Conservation (phyloP, 2,113 vertebrate species). For the Callospermophilus lateralis region DNA sequence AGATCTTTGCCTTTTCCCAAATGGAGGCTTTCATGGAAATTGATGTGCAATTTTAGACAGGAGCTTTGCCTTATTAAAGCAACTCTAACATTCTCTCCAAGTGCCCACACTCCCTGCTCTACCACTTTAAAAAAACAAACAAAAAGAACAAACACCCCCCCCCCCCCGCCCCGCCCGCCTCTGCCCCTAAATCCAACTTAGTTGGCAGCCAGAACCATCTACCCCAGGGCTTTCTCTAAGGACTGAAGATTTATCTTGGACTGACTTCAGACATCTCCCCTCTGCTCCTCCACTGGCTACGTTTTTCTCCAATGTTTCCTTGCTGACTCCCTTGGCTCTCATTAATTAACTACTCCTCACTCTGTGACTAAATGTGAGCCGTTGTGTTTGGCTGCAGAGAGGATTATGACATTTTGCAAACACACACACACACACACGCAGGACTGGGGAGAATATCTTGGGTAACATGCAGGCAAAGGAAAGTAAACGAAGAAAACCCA, state of each 20-base stretch:
- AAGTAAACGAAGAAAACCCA: background rate
- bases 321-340: constrained; percentile 46
- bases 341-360: constrained; percentile 60
- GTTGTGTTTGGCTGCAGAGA: background rate
- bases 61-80: constrained; percentile 19
- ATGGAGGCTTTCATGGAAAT: constrained; percentile 30
- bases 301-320: constrained; percentile 56
- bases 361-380: background rate
- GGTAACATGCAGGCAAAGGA: background rate
- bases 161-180: rapidly evolving
- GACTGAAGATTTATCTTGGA: constrained; percentile 56
- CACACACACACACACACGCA: background rate
- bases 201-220: constrained; percentile 1
- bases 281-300: constrained; percentile 19
- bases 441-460: background rate
- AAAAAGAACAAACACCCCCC: background rate
- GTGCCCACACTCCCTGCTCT: background rate
- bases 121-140: constrained; percentile 42
- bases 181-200: background rate
- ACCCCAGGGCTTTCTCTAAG: constrained; percentile 39
- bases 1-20: constrained; percentile 58
- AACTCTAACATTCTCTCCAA: background rate
- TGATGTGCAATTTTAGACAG: constrained; percentile 22
- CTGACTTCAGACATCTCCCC: constrained; percentile 51
- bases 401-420: constrained; percentile 59